Evolutionary conservation across 1,140 invertebrate species (phyloP).

Genomic region (Sycobia sp.): DNA sequence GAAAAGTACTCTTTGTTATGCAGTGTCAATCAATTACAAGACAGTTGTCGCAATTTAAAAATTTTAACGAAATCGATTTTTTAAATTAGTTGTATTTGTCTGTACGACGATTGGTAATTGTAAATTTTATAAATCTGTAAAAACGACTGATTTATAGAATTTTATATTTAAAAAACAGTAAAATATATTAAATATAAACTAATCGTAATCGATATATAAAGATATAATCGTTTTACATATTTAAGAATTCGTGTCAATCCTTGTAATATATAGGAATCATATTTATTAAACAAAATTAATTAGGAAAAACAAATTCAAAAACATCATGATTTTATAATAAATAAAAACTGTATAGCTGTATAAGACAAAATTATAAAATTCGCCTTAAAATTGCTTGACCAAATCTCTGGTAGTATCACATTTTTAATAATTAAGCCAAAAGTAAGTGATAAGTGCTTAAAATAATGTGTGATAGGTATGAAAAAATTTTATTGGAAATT

Average conservation of each 20-base stretch:
- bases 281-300: too few relatives aligned
- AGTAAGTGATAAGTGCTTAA: too few relatives aligned
- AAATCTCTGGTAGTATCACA: conserved; percentile 23
- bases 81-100: neutral
- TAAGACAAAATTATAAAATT: conserved; percentile 4
- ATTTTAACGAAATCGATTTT: neutral
- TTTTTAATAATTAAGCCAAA: conserved; percentile 17
- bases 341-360: too few relatives aligned
- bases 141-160: conserved; percentile 18
- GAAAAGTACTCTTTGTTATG: too few relatives aligned
- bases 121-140: neutral
- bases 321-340: neutral
- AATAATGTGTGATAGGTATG: neutral
- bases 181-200: neutral
- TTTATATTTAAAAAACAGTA: too few relatives aligned
- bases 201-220: neutral
- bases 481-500: conserved; percentile 28
- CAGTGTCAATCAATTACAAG: neutral
- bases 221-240: too few relatives aligned
- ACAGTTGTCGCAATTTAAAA: conserved; percentile 5
- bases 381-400: conserved; percentile 19
- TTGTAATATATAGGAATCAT: too few relatives aligned
- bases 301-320: conserved; percentile 3
- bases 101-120: neutral
- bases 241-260: too few relatives aligned